Evolutionary conservation across 2,888 invertebrate genomes (phyloP).

Genomic region (Melangyna quadrimaculata): DNA sequence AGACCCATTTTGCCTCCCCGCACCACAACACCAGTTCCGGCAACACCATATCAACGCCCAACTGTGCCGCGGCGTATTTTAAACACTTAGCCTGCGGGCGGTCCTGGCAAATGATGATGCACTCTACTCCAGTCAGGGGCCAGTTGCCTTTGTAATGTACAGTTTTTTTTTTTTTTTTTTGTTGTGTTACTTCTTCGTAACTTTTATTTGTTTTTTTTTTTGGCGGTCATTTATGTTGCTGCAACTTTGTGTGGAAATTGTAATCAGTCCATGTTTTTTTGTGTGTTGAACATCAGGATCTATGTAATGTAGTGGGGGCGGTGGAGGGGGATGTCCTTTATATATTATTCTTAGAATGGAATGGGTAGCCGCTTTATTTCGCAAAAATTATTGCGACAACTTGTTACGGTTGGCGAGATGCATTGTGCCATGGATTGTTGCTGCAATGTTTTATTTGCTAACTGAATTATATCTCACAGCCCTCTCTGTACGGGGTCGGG

Average conservation of each 20-base stretch:
- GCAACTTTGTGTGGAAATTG: slow-evolving; percentile 65
- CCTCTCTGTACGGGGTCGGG: not conserved
- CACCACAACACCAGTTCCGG: not conserved
- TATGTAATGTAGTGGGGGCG: not conserved
- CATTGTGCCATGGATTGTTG: slow-evolving; percentile 72
- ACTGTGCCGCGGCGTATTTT: slow-evolving; percentile 52
- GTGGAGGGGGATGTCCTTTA: slow-evolving; percentile 10
- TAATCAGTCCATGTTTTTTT: slow-evolving; percentile 58
- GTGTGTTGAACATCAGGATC: slow-evolving; percentile 4
- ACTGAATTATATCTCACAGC: slow-evolving; percentile 65
- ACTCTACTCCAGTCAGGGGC: slow-evolving; percentile 55
- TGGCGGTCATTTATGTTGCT: slow-evolving; percentile 66
- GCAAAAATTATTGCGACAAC: slow-evolving; percentile 74
- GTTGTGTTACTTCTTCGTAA: slow-evolving; percentile 4
- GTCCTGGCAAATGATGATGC: slow-evolving; percentile 70
- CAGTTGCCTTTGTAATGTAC: slow-evolving; percentile 69
- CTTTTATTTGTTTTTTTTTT: slow-evolving; percentile 35
- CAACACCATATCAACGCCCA: slow-evolving; percentile 22
- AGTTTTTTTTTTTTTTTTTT: slow-evolving; percentile 1
- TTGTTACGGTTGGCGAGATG: slow-evolving; percentile 75
- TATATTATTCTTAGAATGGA: not conserved
- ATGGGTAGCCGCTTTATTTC: slow-evolving; percentile 62
- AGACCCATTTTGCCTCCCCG: not conserved
- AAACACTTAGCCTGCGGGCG: slow-evolving; percentile 65
- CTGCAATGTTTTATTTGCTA: slow-evolving; percentile 71